Conservation (phyloP, 2,797 vertebrate species). For the Scolopax rusticola region DNA sequence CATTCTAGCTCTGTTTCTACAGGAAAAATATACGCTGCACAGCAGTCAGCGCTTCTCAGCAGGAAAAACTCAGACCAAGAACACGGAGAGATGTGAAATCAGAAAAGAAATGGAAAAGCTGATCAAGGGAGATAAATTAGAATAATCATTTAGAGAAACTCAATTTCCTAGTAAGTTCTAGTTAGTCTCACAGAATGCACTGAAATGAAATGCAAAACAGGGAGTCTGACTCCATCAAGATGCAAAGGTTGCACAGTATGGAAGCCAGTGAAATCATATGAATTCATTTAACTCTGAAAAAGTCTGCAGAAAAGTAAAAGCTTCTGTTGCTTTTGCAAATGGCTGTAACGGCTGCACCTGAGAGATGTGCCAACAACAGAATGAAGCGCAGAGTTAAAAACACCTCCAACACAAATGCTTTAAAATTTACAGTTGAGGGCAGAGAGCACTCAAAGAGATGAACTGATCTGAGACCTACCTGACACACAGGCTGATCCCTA, state of each 20-base stretch:
- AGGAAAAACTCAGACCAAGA: slow-evolving; percentile 21
- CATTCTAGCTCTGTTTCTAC: not conserved
- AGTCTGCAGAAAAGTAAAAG: not conserved
- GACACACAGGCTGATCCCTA: not conserved
- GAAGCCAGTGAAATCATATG: not conserved
- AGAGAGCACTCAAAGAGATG: not conserved
- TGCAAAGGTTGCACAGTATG: slow-evolving; percentile 15
- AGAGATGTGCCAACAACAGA: not conserved
- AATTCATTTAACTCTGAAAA: slow-evolving; percentile 55
- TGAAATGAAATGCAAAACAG: slow-evolving; percentile 62
- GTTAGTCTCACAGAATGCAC: slow-evolving; percentile 51
- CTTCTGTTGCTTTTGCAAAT: slow-evolving; percentile 32
- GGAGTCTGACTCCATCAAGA: slow-evolving; percentile 18
- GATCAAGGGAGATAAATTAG: slow-evolving; percentile 52
- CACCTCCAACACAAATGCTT: not conserved
- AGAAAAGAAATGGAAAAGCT: slow-evolving; percentile 48
- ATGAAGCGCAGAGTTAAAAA: not conserved
- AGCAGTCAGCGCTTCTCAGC: slow-evolving; percentile 31
- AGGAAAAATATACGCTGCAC: not conserved
- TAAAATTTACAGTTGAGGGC: not conserved
- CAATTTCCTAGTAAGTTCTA: slow-evolving; percentile 65
- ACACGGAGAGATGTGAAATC: slow-evolving; percentile 25
- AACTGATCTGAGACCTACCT: not conserved
- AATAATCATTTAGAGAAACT: slow-evolving; percentile 61
- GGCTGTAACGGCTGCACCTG: not conserved